These are phyloP conservation scores for Paedocypris sp. DNA, from an alignment of 2,113 vertebrate genomes.

Conservation along the genomic window DNA sequence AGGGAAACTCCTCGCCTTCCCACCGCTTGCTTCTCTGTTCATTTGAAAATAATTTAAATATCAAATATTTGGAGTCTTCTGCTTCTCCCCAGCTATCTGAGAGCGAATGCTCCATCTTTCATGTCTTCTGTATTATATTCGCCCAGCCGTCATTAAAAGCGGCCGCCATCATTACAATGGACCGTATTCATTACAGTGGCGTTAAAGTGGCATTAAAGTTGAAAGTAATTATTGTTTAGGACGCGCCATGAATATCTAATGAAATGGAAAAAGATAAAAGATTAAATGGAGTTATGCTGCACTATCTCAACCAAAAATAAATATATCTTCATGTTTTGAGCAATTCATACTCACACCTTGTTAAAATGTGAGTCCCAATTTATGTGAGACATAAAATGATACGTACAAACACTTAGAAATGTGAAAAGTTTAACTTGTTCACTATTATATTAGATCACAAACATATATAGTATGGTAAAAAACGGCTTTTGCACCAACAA, in stretches of 20 bases:
- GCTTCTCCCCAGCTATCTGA: conserved; percentile 55
- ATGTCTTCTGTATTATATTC: conserved; percentile 51
- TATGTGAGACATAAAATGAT: too few relatives aligned
- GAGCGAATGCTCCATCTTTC: conserved; percentile 52
- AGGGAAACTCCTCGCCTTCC: conserved; percentile 49
- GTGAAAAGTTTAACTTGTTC: too few relatives aligned
- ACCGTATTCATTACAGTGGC: conserved; percentile 18
- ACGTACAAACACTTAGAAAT: too few relatives aligned
- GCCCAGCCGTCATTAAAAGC: conserved; percentile 20
- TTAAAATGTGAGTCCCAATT: too few relatives aligned
- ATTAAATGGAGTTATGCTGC: too few relatives aligned
- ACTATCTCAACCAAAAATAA: too few relatives aligned
- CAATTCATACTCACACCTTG: too few relatives aligned
- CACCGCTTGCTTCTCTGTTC: conserved; percentile 56
- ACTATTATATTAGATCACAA: too few relatives aligned
- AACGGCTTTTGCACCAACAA: too few relatives aligned
- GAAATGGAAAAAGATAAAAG: too few relatives aligned
- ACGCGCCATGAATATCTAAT: conserved; percentile 18
- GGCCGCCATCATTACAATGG: conserved; percentile 20
- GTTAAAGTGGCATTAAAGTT: conserved; percentile 6
- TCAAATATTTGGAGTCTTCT: conserved; percentile 61
- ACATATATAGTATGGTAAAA: too few relatives aligned
- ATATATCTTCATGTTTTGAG: too few relatives aligned
- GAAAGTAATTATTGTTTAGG: conserved; percentile 5
- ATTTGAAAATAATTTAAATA: conserved; percentile 67